phyloP scores from a whole-genome alignment of 2,888 invertebrate genomes.

The Lasioglossum marginatum region DNA sequence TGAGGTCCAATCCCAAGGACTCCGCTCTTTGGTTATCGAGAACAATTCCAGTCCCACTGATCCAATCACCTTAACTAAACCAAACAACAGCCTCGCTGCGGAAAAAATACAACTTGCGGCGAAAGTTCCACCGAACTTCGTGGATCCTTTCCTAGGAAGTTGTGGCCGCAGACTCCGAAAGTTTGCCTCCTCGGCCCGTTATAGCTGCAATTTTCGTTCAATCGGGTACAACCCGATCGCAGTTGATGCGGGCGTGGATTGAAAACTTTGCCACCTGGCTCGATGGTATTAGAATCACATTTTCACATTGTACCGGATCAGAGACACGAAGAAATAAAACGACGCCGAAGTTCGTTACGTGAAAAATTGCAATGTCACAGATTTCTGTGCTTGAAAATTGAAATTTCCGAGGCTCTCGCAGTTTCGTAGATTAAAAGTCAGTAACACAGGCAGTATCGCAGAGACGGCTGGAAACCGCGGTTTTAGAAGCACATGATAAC shows the following conservation, averaged over 20 bases:
- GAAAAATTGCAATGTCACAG: not conserved
- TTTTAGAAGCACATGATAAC: constrained; percentile 17
- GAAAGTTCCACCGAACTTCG: not conserved
- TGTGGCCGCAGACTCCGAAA: not conserved
- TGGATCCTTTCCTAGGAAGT: not conserved
- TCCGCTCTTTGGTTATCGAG: not conserved
- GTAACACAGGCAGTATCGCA: not conserved
- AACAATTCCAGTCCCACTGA: not conserved
- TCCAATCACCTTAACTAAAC: constrained; percentile 23
- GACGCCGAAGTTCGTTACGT: not conserved
- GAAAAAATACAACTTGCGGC: not conserved
- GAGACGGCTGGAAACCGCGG: not conserved
- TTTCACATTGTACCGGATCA: not conserved
- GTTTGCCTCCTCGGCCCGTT: not conserved
- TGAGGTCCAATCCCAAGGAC: not conserved
- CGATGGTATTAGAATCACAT: not conserved
- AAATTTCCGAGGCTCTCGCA: not conserved
- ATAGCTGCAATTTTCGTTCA: constrained; percentile 27
- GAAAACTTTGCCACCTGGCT: not conserved
- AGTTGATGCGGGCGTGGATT: not conserved
- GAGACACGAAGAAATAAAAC: too few species aligned
- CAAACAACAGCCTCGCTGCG: not conserved
- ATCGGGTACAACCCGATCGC: constrained; percentile 30
- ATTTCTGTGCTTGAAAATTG: not conserved
- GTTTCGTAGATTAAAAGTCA: not conserved